These are phyloP conservation scores for Tadarida brasiliensis DNA, from an alignment of 2,797 vertebrate species.

Conservation along the genomic window DNA sequence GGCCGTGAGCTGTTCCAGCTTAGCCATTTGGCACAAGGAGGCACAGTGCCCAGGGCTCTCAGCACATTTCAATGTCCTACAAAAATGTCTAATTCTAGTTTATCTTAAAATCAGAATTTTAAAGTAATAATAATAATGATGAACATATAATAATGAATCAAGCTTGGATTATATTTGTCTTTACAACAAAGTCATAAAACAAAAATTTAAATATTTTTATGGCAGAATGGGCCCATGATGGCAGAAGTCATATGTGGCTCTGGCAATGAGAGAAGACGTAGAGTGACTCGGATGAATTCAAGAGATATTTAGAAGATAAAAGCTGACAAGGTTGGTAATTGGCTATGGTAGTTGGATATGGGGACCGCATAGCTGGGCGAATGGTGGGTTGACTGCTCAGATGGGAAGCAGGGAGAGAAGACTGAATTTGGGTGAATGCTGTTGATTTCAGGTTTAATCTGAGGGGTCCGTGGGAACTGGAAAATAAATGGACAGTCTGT, in stretches of 20 bases:
- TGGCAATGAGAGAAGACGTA: not conserved
- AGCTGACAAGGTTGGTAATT: not conserved
- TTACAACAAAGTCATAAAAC: not conserved
- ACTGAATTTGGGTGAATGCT: not conserved
- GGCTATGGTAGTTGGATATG: not conserved
- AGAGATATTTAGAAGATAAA: not conserved
- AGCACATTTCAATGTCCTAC: not conserved
- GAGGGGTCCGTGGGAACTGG: not conserved
- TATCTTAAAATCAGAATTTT: conserved; percentile 41
- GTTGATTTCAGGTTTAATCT: not conserved
- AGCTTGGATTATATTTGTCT: conserved; percentile 6
- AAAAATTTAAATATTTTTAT: not conserved
- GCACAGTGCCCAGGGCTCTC: not conserved
- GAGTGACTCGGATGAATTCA: not conserved
- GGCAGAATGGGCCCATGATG: not conserved
- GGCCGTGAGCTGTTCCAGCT: accelerated
- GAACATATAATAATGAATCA: not conserved
- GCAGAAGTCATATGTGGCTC: not conserved
- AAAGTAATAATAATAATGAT: not conserved
- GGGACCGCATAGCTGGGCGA: no score
- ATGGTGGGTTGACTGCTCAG: not conserved
- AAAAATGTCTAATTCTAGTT: conserved; percentile 11
- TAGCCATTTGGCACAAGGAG: not conserved
- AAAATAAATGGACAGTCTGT: not conserved
- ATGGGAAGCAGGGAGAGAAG: not conserved